Base-by-base conservation (phyloP, 92 coral and sea anemone species). In the Phenganax subtilis region DNA sequence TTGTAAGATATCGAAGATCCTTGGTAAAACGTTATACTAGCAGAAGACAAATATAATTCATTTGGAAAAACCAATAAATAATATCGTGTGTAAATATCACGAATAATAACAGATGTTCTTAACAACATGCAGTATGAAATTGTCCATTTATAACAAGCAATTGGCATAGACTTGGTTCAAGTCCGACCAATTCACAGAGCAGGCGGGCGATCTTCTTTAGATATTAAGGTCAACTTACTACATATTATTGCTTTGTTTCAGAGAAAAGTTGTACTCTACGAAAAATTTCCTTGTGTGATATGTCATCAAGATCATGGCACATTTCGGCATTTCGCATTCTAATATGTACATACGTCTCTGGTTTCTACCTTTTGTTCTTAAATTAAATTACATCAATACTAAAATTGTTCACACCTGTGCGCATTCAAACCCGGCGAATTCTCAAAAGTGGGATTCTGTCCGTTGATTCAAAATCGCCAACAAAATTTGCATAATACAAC, bases 361-460 rank as follows among this genome's bases (percentile, higher is more conserved):
- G 12, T 59, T 5, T 27, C 4, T 10, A 59, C 12, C 17, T 59
- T 17, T 9, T 65, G 12, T 65, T 17, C 71, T 17, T 27, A 17
- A 20, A 20, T 17, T 17, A 9, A 27, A 17, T 27, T 17, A 17
- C 29, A 2, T 65, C 20, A 7, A 65, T 27, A 14, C 6, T 29
- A 14, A 69, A 69, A 20, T 20, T 20, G 25, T 20, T 20, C 25
- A 20, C 25, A 20, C 25, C 25, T 20, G 25, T 20, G 25, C 25
- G 25, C 25, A 20, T 69, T 69, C 75, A 69, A 69, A 8, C 12
- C 12, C 76, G 76, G 31, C 55, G 57, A 72, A 72, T 29, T 72
- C 76, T 72, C 7, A 72, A 72, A 54, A 72, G 7, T 72, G 76
- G 76, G 51, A 72, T 72, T 72, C 15, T 37, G 76, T 72, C 58